Evolutionary conservation across 2,888 invertebrate species (phyloP).

Genomic region (Drosophila recens): DNA sequence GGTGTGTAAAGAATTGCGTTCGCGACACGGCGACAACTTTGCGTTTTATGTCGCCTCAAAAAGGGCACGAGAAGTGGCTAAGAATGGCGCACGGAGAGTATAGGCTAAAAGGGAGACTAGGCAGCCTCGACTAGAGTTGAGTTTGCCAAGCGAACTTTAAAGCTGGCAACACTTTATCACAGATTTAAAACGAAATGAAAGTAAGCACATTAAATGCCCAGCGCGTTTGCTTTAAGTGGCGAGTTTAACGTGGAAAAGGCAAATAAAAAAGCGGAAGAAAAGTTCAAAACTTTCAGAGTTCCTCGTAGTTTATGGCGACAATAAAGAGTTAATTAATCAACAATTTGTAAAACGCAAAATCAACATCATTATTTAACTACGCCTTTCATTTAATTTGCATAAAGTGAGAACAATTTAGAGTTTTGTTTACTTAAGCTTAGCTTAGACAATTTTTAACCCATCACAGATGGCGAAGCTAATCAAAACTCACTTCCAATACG

Average conservation of each 20-base stretch:
- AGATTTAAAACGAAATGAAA: constrained; percentile 77
- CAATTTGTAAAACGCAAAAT: constrained; percentile 65
- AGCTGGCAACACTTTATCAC: constrained; percentile 72
- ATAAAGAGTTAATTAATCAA: constrained; percentile 74
- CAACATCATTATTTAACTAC: constrained; percentile 42
- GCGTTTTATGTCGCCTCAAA: constrained; percentile 56
- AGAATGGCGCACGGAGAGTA: neutral
- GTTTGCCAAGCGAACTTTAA: constrained; percentile 52
- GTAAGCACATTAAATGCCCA: constrained; percentile 77
- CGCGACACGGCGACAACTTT: constrained; percentile 77
- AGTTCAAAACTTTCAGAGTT: constrained; percentile 51
- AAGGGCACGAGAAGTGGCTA: constrained; percentile 32
- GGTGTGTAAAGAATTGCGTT: constrained; percentile 72
- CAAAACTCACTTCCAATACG: constrained; percentile 6
- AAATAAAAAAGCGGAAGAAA: neutral
- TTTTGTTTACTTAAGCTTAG: neutral
- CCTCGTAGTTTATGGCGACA: constrained; percentile 60
- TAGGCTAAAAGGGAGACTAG: neutral
- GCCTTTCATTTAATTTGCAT: neutral
- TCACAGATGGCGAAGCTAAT: constrained; percentile 6
- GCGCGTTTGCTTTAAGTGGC: constrained; percentile 57
- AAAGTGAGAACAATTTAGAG: neutral
- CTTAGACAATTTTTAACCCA: neutral
- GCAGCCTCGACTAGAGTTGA: constrained; percentile 6
- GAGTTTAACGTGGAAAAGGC: constrained; percentile 22